Conservation (phyloP, 2,113 vertebrate genomes). For the Vulpes lagopus region DNA sequence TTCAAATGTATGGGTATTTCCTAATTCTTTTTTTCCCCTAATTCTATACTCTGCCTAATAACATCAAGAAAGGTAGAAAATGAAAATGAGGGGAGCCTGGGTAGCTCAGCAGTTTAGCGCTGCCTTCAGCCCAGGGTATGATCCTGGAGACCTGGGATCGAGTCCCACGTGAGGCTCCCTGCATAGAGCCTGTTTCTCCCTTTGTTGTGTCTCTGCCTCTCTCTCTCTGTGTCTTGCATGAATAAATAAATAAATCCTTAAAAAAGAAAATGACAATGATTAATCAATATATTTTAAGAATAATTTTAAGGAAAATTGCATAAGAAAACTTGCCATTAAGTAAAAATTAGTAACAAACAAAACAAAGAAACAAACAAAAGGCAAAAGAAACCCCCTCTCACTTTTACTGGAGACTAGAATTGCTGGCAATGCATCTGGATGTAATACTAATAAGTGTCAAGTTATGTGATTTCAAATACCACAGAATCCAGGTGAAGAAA, state of each 20-base stretch:
- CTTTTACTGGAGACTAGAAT: not conserved
- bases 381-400: not conserved
- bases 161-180: too few relatives aligned
- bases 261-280: not conserved
- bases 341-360: not conserved
- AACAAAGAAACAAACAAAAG: not conserved
- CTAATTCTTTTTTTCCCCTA: not conserved
- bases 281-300: not conserved
- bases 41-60: not conserved
- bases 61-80: not conserved
- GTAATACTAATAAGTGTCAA: not conserved
- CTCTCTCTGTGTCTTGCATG: too few relatives aligned
- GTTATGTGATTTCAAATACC: not conserved
- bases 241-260: too few relatives aligned
- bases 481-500: not conserved
- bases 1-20: not conserved
- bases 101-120: too few relatives aligned
- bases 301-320: not conserved
- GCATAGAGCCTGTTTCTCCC: too few relatives aligned
- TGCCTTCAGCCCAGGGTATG: too few relatives aligned
- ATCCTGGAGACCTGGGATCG: too few relatives aligned
- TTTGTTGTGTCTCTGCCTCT: too few relatives aligned
- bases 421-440: not conserved
- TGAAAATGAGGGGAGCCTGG: not conserved
- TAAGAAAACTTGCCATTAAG: not conserved